Evolutionary conservation across 1,140 invertebrate genomes (phyloP).

Genomic region (Lepidurus arcticus): DNA sequence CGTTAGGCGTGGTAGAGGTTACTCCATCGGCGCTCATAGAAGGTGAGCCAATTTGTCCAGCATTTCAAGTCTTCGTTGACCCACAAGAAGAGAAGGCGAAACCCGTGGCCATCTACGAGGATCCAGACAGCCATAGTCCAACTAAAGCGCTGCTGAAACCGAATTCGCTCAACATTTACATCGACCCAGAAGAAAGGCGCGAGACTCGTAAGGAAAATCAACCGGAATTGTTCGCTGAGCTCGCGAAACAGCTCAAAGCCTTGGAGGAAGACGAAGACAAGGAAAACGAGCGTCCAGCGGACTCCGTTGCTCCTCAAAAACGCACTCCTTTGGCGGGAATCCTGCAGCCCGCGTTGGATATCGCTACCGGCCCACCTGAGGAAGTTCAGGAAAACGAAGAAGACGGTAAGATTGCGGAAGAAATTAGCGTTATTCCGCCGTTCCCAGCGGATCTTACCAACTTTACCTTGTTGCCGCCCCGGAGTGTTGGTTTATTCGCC

Average conservation of each 20-base stretch:
- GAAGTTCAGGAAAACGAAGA: conserved; percentile 38
- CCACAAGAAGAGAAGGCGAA: neutral
- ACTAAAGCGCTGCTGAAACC: neutral
- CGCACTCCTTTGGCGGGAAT: conserved; percentile 38
- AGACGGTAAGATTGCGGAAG: conserved; percentile 6
- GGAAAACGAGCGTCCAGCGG: conserved; percentile 34
- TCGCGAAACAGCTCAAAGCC: neutral
- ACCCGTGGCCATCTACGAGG: neutral
- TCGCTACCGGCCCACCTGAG: conserved; percentile 39
- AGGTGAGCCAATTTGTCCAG: neutral
- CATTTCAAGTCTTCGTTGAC: neutral
- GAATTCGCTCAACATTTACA: neutral
- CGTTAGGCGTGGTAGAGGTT: neutral
- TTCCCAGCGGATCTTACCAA: conserved; percentile 40
- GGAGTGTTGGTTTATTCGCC: conserved; percentile 38
- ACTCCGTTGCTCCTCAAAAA: conserved; percentile 34
- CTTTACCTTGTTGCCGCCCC: conserved; percentile 38
- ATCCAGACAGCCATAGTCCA: neutral
- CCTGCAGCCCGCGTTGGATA: conserved; percentile 39
- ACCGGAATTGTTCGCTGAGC: neutral
- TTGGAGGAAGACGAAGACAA: conserved; percentile 23
- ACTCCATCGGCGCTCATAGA: neutral
- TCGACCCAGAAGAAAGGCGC: neutral
- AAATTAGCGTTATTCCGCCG: conserved; percentile 33
- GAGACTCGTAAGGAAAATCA: neutral